A percentile compares a stretch with the other conserved stretches of the same genome.
Conservation (phyloP, 2,797 vertebrate genomes). For the Sebastes nivosus region DNA sequence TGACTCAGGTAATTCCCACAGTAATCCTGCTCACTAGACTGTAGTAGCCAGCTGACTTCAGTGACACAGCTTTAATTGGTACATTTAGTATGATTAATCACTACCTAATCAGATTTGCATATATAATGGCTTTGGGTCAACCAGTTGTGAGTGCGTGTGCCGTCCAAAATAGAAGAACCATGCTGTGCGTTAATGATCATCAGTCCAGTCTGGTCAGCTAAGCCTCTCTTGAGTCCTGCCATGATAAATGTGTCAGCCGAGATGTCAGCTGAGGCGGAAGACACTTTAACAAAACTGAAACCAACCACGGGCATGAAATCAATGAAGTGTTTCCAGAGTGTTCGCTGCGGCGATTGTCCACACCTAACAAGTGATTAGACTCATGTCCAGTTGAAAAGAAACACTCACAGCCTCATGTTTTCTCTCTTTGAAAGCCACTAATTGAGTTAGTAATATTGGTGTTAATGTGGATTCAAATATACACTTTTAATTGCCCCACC, state of each 20-base stretch:
- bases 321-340: not conserved
- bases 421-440: not conserved
- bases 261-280: conserved; percentile 20
- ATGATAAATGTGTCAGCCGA: conserved; percentile 39
- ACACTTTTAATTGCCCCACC: not conserved
- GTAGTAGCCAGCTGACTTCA: conserved; percentile 20
- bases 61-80: conserved; percentile 50
- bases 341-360: not conserved
- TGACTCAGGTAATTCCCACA: conserved; percentile 1
- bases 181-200: conserved; percentile 19
- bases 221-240: not conserved
- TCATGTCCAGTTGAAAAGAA: not conserved
- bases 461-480: not conserved
- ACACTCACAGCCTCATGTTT: not conserved
- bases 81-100: conserved; percentile 62
- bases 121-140: conserved; percentile 42
- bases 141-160: not conserved
- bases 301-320: conserved; percentile 29
- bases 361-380: conserved; percentile 12
- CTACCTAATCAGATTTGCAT: conserved; percentile 53
- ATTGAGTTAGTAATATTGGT: too few relatives aligned
- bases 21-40: conserved; percentile 19
- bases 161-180: conserved; percentile 12
- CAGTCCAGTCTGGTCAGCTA: conserved; percentile 3
- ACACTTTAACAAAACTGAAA: conserved; percentile 18